These are phyloP conservation scores for Sitobion miscanthi DNA, from an alignment of 1,140 invertebrate genomes.

Conservation along the genomic window DNA sequence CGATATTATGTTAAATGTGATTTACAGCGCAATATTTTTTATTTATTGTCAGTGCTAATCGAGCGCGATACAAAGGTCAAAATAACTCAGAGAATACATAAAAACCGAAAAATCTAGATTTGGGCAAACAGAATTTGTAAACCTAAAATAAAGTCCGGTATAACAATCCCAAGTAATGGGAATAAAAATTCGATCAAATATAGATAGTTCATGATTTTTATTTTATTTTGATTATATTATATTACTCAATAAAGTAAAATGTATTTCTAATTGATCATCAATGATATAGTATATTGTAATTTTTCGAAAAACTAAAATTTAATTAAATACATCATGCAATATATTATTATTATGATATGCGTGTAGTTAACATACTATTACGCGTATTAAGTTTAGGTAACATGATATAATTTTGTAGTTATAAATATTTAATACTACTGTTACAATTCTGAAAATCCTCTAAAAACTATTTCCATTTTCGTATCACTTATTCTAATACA, in stretches of 20 bases:
- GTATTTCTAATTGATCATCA: neutral
- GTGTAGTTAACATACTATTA: too few species aligned
- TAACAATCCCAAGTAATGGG: neutral
- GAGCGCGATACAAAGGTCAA: conserved; percentile 6
- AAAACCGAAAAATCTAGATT: neutral
- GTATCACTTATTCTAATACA: neutral
- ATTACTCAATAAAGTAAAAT: neutral
- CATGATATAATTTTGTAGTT: neutral
- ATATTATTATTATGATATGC: too few species aligned
- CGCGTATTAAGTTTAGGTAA: neutral
- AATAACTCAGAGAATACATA: neutral
- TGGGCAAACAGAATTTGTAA: neutral
- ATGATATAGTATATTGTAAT: neutral
- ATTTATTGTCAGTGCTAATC: conserved; percentile 16
- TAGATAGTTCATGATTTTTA: neutral
- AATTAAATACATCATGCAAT: neutral
- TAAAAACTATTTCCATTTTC: neutral
- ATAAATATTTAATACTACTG: neutral
- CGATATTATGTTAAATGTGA: conserved; percentile 16
- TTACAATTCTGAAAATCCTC: neutral
- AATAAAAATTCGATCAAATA: neutral
- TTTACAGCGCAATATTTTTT: neutral
- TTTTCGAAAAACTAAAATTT: neutral
- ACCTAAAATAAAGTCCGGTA: neutral
- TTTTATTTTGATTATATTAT: neutral